These are phyloP conservation scores for Drosophila cognata DNA, from an alignment of 2,888 invertebrate species.

Conservation along the genomic window DNA sequence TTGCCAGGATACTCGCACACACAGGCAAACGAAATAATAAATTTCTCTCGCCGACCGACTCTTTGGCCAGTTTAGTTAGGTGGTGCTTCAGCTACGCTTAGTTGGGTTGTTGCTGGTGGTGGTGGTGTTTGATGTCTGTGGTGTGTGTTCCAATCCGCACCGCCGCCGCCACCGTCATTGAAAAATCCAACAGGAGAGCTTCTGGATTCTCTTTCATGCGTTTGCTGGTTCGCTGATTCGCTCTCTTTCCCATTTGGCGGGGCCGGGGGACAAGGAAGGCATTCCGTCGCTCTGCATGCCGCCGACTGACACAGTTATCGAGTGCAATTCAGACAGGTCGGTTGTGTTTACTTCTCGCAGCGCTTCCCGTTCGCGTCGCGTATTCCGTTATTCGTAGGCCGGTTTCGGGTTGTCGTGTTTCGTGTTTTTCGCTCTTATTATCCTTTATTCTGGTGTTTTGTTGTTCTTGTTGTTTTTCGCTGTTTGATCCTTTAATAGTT, in stretches of 20 bases:
- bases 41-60: constrained; percentile 17
- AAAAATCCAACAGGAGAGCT: constrained; percentile 54
- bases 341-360: constrained; percentile 68
- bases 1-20: constrained; percentile 29
- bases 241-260: constrained; percentile 26
- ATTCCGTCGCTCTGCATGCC: constrained; percentile 63
- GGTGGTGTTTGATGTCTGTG: constrained; percentile 39
- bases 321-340: constrained; percentile 84
- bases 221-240: neutral
- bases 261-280: constrained; percentile 23
- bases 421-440: constrained; percentile 18
- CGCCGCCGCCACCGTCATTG: constrained; percentile 39
- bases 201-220: constrained; percentile 47
- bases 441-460: neutral
- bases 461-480: constrained; percentile 25
- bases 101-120: constrained; percentile 21
- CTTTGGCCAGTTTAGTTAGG: constrained; percentile 10
- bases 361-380: constrained; percentile 49
- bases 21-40: constrained; percentile 6
- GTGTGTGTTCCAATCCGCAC: constrained; percentile 33
- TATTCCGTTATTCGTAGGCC: constrained; percentile 36
- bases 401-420: constrained; percentile 22
- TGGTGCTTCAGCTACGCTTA: constrained; percentile 16
- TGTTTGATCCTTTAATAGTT: constrained; percentile 55
- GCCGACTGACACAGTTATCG: constrained; percentile 82